Percentiles rank a stretch among this genome's conserved stretches.
Conservation (phyloP, 2,888 invertebrate genomes). For the Zaprionus obscuricornis region DNA sequence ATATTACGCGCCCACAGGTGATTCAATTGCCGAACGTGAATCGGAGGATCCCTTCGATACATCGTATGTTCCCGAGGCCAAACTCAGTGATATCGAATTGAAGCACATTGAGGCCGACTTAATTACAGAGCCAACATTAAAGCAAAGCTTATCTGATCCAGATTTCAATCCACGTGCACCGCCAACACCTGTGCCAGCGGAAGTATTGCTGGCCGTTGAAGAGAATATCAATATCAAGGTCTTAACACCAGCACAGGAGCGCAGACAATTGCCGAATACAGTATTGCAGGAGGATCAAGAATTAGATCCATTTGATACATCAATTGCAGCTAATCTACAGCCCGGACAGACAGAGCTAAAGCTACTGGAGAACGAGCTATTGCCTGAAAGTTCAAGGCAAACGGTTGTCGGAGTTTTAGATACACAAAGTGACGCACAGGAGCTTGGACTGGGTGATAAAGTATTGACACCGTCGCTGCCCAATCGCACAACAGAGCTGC, state of each 20-base stretch:
- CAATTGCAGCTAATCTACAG: slow-evolving; percentile 89
- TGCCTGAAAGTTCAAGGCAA: slow-evolving; percentile 81
- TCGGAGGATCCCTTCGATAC: slow-evolving; percentile 93
- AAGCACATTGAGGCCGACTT: slow-evolving; percentile 90
- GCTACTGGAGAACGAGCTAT: slow-evolving; percentile 90
- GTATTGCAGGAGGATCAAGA: slow-evolving; percentile 67
- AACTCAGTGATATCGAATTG: slow-evolving; percentile 90
- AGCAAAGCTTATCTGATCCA: slow-evolving; percentile 87
- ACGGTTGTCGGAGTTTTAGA: slow-evolving; percentile 81
- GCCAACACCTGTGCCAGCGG: slow-evolving; percentile 80
- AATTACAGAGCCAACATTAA: slow-evolving; percentile 84
- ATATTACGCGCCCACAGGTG: slow-evolving; percentile 87
- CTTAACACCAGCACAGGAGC: slow-evolving; percentile 87
- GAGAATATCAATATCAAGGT: slow-evolving; percentile 88
- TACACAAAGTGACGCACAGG: slow-evolving; percentile 83
- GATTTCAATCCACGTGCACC: slow-evolving; percentile 85
- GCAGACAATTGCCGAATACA: slow-evolving; percentile 70
- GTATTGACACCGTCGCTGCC: slow-evolving; percentile 87
- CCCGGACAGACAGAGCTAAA: slow-evolving; percentile 92
- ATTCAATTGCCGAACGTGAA: slow-evolving; percentile 83
- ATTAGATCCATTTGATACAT: slow-evolving; percentile 93
- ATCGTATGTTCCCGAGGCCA: slow-evolving; percentile 89
- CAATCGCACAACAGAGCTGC: slow-evolving; percentile 69
- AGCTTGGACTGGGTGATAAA: slow-evolving; percentile 86
- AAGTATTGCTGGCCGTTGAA: slow-evolving; percentile 84